phyloP scores from a whole-genome alignment of 2,888 invertebrate species.

The Apeira syringaria region DNA sequence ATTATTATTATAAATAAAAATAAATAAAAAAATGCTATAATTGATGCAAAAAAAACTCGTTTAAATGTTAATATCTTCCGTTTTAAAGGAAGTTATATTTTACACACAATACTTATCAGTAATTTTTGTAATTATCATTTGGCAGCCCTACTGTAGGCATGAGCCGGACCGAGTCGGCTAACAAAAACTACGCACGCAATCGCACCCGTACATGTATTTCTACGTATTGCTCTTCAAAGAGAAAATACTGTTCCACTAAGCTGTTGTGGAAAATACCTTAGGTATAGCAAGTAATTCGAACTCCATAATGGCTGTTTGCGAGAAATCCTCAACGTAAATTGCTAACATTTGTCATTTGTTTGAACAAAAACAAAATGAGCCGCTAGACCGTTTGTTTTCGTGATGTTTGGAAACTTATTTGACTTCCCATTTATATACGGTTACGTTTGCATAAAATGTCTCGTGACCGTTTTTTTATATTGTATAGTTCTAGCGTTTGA shows the following conservation, averaged over 20 bases:
- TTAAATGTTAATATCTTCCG: too few relatives aligned
- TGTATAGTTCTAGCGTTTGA: too few relatives aligned
- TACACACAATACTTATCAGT: too few relatives aligned
- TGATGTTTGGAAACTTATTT: too few relatives aligned
- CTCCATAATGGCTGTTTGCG: conserved; percentile 12
- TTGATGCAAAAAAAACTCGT: too few relatives aligned
- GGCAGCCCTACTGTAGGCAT: neutral
- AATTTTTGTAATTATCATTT: too few relatives aligned
- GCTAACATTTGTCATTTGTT: conserved; percentile 1
- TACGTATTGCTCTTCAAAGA: conserved; percentile 25
- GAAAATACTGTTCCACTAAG: conserved; percentile 25
- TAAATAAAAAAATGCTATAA: too few relatives aligned
- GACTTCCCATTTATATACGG: too few relatives aligned
- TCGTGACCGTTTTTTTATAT: too few relatives aligned
- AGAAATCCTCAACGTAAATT: conserved; percentile 9
- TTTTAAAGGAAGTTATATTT: too few relatives aligned
- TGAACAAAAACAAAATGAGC: neutral
- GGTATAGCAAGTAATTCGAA: conserved; percentile 8
- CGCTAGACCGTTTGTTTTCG: neutral
- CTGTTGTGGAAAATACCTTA: conserved; percentile 13
- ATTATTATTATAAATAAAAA: too few relatives aligned
- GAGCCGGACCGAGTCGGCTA: conserved; percentile 30
- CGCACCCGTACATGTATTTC: conserved; percentile 21
- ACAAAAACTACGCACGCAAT: conserved; percentile 32
- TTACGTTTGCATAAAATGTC: too few relatives aligned